Evolutionary conservation across 2,888 invertebrate species (phyloP).

Genomic region (Acleris sparsana): DNA sequence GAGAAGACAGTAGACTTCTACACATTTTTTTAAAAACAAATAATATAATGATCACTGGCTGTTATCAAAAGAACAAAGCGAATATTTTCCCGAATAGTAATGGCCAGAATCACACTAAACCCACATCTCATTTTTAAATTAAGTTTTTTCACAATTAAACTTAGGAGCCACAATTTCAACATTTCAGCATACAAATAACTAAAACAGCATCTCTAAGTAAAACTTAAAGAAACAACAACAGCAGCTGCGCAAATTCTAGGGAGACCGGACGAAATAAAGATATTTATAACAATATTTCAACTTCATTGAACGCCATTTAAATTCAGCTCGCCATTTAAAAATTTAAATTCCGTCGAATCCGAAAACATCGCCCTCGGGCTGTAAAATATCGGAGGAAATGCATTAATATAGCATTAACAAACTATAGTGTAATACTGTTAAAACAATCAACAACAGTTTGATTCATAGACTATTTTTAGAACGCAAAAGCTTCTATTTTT

Average conservation of each 20-base stretch:
- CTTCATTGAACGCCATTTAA: constrained; percentile 52
- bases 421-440: constrained; percentile 12
- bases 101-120: no score
- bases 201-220: no score
- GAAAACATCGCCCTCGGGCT: constrained; percentile 49
- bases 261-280: constrained; percentile 17
- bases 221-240: not conserved
- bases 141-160: no score
- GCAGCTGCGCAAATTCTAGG: constrained; percentile 24
- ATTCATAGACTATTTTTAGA: not conserved
- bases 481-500: not conserved
- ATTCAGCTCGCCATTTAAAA: constrained; percentile 45
- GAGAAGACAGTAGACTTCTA: no score
- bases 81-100: no score
- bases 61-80: no score
- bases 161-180: no score
- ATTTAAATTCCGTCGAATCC: constrained; percentile 43
- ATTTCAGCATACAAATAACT: no score
- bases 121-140: no score
- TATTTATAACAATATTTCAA: constrained; percentile 29
- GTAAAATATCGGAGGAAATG: constrained; percentile 44
- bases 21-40: no score
- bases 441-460: not conserved
- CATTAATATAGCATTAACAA: constrained; percentile 30
- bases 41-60: no score